Conservation (phyloP, 2,113 vertebrate genomes). For the Charadrius vociferus region DNA sequence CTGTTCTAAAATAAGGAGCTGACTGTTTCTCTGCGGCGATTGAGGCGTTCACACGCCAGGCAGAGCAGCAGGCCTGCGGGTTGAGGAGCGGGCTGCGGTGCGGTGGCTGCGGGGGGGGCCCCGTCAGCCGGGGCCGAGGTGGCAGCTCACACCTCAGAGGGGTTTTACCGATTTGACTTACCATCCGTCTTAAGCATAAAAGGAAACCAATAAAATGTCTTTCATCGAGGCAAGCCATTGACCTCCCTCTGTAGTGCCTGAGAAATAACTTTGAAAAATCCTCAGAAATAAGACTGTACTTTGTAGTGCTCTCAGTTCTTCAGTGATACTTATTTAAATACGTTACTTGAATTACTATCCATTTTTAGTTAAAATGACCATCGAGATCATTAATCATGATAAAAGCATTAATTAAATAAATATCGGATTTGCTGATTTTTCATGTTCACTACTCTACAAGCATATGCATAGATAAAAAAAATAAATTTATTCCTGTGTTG, state of each 20-base stretch:
- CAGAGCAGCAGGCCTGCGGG: background rate
- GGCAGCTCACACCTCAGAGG: background rate
- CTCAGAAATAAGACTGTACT: background rate
- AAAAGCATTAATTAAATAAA: conserved; percentile 54
- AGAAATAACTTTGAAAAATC: background rate
- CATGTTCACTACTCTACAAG: background rate
- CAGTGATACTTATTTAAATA: conserved; percentile 1
- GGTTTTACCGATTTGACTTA: background rate
- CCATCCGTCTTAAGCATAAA: background rate
- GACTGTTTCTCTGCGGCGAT: background rate
- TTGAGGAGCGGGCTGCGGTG: rapidly evolving
- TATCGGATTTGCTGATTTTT: conserved; percentile 63
- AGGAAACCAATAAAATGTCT: background rate
- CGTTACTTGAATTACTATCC: background rate
- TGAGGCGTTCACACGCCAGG: background rate
- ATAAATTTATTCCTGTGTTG: background rate
- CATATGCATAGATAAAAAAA: background rate
- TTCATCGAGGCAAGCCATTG: background rate
- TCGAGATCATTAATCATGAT: conserved; percentile 54
- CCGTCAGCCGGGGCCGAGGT: no score
- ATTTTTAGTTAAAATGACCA: conserved; percentile 49
- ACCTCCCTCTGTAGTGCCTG: background rate
- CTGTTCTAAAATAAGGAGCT: background rate
- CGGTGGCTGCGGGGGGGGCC: no score
- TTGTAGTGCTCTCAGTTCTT: background rate